phyloP scores from a whole-genome alignment of 2,797 vertebrate species.

The Anas georgica region DNA sequence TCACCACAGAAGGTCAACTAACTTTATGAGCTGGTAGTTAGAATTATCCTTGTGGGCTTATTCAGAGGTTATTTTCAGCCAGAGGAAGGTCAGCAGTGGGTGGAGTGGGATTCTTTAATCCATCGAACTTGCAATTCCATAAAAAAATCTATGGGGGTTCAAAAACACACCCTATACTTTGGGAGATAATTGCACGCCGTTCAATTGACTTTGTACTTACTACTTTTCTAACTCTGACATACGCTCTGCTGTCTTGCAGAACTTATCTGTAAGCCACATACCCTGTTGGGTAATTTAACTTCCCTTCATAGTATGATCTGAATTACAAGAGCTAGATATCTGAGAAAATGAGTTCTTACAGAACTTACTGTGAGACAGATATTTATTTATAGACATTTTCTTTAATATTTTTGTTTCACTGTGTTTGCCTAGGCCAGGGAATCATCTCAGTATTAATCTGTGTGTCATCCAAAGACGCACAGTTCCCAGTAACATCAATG shows the following conservation, averaged over 20 bases:
- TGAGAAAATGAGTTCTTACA: neutral
- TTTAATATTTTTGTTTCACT: neutral
- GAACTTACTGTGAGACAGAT: neutral
- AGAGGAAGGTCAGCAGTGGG: constrained; percentile 15
- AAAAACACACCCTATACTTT: neutral
- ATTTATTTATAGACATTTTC: neutral
- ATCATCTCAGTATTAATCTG: neutral
- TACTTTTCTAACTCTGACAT: neutral
- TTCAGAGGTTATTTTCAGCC: neutral
- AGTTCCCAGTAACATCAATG: neutral
- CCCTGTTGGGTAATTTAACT: constrained; percentile 5
- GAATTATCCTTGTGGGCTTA: neutral
- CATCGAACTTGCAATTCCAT: neutral
- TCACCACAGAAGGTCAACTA: neutral
- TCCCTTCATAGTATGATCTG: neutral
- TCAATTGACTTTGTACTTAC: constrained; percentile 9
- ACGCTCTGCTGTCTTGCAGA: neutral
- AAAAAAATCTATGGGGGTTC: neutral
- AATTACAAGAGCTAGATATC: neutral
- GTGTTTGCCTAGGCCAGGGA: neutral
- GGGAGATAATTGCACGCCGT: constrained; percentile 27
- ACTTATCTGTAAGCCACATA: neutral
- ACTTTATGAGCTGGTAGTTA: neutral
- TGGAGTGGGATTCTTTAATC: constrained; percentile 3
- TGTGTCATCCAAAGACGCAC: neutral